Evolutionary conservation across 35 echinoderm and acorn worm genomes (phyloP).

Genomic region (Amphiura filiformis): DNA sequence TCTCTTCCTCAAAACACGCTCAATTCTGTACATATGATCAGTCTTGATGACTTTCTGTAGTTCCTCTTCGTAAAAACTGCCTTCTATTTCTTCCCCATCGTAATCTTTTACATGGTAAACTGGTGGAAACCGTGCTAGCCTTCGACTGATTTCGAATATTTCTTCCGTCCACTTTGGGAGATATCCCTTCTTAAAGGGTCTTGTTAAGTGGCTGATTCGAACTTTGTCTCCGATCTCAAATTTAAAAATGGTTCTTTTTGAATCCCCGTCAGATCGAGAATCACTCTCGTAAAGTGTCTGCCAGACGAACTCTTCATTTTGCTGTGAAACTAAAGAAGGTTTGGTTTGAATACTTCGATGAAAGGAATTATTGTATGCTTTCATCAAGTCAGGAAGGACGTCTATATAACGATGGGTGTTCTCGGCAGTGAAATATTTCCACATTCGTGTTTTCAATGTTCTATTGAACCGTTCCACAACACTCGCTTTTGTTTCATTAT

Average conservation of each 20-base stretch:
- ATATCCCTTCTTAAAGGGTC: conserved; percentile 41
- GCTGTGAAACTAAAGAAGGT: conserved; percentile 21
- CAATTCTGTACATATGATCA: conserved; percentile 16
- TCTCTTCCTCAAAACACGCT: conserved; percentile 18
- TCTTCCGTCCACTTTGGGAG: conserved; percentile 47
- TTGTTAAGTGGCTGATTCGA: conserved; percentile 30
- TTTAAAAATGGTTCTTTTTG: conserved; percentile 13
- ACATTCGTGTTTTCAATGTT: conserved; percentile 63
- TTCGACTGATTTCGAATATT: conserved; percentile 31
- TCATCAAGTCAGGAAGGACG: conserved; percentile 5
- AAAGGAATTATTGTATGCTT: conserved; percentile 31
- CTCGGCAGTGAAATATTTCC: conserved; percentile 72
- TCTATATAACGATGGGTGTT: conserved; percentile 46
- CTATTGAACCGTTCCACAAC: conserved; percentile 77
- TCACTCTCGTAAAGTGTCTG: conserved; percentile 24
- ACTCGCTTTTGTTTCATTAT: conserved; percentile 77
- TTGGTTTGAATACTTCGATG: conserved; percentile 63
- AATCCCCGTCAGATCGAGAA: neutral
- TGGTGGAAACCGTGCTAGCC: conserved; percentile 16
- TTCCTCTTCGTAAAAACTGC: conserved; percentile 68
- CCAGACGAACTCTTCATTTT: conserved; percentile 61
- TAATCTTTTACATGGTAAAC: conserved; percentile 63
- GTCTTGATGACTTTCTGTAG: conserved; percentile 47
- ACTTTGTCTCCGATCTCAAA: conserved; percentile 46
- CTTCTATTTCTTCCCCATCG: conserved; percentile 31